Evolutionary conservation across 2,888 invertebrate genomes (phyloP).

Genomic region (Allygus modestus): DNA sequence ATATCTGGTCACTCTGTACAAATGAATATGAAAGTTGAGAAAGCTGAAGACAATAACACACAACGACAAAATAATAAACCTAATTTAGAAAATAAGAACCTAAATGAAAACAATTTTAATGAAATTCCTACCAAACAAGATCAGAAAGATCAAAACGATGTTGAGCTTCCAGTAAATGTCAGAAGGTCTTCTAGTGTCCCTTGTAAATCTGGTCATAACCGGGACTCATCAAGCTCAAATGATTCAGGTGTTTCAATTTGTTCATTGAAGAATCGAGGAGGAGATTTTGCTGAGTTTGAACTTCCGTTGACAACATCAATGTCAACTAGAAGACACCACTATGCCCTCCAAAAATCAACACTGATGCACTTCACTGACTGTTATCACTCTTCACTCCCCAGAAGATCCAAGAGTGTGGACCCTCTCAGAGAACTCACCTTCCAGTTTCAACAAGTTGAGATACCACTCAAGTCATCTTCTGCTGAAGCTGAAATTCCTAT

Average conservation of each 20-base stretch:
- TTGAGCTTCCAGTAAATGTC: slow-evolving; percentile 77
- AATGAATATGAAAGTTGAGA: slow-evolving; percentile 20
- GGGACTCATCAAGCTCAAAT: slow-evolving; percentile 90
- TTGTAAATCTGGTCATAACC: slow-evolving; percentile 84
- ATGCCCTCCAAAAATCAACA: slow-evolving; percentile 75
- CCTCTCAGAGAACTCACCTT: slow-evolving; percentile 84
- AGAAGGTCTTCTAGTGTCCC: slow-evolving; percentile 87
- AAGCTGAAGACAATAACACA: slow-evolving; percentile 26
- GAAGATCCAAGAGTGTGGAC: slow-evolving; percentile 87
- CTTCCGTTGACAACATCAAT: slow-evolving; percentile 80
- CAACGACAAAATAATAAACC: slow-evolving; percentile 1
- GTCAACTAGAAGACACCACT: slow-evolving; percentile 77
- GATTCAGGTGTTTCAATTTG: slow-evolving; percentile 89
- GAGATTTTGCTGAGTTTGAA: slow-evolving; percentile 83
- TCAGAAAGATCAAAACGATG: slow-evolving; percentile 34
- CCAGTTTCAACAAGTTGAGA: slow-evolving; percentile 79
- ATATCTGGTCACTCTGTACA: slow-evolving; percentile 57
- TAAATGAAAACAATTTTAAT: slow-evolving; percentile 26
- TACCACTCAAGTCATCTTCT: slow-evolving; percentile 83
- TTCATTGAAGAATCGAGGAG: slow-evolving; percentile 80
- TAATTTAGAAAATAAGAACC: neutral
- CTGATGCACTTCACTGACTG: slow-evolving; percentile 78
- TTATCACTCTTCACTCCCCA: slow-evolving; percentile 82
- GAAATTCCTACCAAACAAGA: slow-evolving; percentile 44
- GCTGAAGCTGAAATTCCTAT: slow-evolving; percentile 88